Percentiles rank a stretch among this genome's conserved stretches.
Conservation (phyloP, 1,140 invertebrate genomes). For the Zaprionus davidi region DNA sequence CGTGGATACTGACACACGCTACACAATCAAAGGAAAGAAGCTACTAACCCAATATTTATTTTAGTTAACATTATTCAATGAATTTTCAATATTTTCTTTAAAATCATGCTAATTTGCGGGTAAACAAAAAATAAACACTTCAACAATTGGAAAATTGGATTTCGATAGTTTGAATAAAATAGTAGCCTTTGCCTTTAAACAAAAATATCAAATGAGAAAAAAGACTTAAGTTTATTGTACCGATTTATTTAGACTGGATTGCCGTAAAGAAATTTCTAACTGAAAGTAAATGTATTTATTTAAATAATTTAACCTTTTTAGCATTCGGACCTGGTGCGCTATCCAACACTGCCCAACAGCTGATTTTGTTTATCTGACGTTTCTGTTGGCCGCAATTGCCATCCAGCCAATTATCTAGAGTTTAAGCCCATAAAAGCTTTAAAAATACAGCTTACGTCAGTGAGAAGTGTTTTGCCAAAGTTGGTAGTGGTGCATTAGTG, state of each 20-base stretch:
- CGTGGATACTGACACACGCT: conserved; percentile 90
- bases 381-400: conserved; percentile 24
- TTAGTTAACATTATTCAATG: too few relatives aligned
- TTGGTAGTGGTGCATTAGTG: conserved; percentile 18
- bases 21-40: conserved; percentile 87
- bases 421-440: conserved; percentile 3
- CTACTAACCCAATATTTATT: conserved; percentile 84
- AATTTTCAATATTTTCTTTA: too few relatives aligned
- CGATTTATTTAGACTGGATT: neutral
- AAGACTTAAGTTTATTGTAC: neutral
- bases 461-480: neutral
- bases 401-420: neutral
- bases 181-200: neutral
- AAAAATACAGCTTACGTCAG: conserved; percentile 45
- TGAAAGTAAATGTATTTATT: neutral
- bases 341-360: conserved; percentile 40
- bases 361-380: conserved; percentile 49
- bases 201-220: neutral
- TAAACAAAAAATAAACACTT: too few relatives aligned
- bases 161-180: neutral
- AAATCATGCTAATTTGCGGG: too few relatives aligned
- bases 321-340: neutral
- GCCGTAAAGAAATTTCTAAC: neutral
- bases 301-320: neutral
- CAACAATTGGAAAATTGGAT: neutral